phyloP scores from a whole-genome alignment of 1,140 invertebrate genomes.

The Pseudobourletiella spinata region DNA sequence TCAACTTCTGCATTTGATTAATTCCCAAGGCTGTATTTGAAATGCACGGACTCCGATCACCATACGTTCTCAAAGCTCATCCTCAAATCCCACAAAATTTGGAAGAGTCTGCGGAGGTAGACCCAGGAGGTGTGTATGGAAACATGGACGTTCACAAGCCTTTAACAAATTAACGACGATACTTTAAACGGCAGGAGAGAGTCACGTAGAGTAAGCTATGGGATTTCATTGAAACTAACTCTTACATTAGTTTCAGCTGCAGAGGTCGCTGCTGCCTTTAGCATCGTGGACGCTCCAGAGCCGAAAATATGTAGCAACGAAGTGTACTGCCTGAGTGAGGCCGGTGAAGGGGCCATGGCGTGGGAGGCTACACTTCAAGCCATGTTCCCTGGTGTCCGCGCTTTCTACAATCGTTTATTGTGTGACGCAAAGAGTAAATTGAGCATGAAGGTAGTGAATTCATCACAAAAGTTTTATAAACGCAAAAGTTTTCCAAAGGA shows the following conservation, averaged over 20 bases:
- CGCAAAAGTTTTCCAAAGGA: neutral
- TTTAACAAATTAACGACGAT: neutral
- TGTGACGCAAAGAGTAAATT: conserved; percentile 11
- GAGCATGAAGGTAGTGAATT: conserved; percentile 9
- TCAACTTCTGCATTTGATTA: neutral
- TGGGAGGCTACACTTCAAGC: conserved; percentile 34
- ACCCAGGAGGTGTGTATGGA: neutral
- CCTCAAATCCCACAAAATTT: neutral
- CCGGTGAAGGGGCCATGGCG: conserved; percentile 33
- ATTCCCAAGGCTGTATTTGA: conserved; percentile 24
- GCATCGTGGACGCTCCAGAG: neutral
- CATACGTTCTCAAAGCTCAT: neutral
- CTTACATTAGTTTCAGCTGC: too few relatives aligned
- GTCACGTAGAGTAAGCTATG: neutral
- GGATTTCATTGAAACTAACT: too few relatives aligned
- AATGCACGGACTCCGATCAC: conserved; percentile 17
- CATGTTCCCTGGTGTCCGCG: conserved; percentile 22
- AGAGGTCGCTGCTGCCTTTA: too few relatives aligned
- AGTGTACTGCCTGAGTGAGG: conserved; percentile 29
- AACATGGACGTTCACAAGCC: neutral
- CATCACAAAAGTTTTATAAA: neutral
- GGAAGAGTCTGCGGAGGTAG: neutral
- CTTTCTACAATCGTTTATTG: conserved; percentile 27
- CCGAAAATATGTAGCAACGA: conserved; percentile 6
- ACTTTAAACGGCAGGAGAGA: neutral